phyloP scores from a whole-genome alignment of 2,113 vertebrate genomes.

The Sceloporus undulatus region DNA sequence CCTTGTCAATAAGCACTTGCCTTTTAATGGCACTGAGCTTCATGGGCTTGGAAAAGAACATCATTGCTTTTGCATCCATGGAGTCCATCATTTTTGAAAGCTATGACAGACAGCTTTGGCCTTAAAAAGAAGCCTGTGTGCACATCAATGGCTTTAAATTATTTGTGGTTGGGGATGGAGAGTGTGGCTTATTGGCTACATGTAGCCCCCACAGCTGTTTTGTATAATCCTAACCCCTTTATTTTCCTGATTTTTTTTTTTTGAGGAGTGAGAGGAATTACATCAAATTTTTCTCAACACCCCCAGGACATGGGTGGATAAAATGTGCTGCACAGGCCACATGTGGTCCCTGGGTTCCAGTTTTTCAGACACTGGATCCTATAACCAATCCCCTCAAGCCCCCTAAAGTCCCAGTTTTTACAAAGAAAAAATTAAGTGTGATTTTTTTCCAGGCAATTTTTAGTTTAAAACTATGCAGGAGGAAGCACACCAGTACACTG shows the following conservation, averaged over 20 bases:
- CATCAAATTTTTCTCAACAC: background rate
- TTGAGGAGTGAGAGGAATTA: background rate
- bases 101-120: background rate
- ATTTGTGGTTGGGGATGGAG: no score
- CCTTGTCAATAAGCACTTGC: constrained; percentile 71
- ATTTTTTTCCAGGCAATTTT: no score
- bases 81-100: constrained; percentile 48
- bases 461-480: no score
- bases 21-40: constrained; percentile 68
- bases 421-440: no score
- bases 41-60: constrained; percentile 59
- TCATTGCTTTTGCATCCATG: constrained; percentile 43
- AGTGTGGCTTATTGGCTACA: no score
- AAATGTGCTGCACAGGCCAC: no score
- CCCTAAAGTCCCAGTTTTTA: no score
- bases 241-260: background rate
- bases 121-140: background rate
- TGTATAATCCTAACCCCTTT: background rate
- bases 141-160: background rate
- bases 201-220: background rate
- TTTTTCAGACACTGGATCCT: no score
- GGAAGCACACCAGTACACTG: no score
- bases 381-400: no score
- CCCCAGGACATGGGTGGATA: no score
- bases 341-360: no score